A percentile compares a stretch with the other conserved stretches of the same genome.
phyloP scores from a whole-genome alignment of 2,888 invertebrate species.

The Cantharis rufa region DNA sequence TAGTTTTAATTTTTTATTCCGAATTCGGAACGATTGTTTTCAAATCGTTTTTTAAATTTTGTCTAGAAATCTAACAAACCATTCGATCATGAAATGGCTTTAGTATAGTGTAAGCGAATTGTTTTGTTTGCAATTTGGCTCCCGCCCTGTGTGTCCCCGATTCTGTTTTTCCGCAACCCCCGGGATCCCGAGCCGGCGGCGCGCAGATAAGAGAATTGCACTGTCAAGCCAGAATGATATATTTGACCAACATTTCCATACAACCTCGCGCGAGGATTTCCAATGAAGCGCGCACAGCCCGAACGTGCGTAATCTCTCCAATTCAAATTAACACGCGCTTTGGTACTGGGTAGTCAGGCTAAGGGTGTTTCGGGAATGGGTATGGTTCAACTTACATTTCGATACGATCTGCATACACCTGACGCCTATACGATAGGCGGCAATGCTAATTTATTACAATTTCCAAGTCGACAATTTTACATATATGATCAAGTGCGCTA shows the following conservation, averaged over 20 bases:
- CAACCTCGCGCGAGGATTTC: constrained; percentile 56
- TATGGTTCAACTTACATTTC: constrained; percentile 30
- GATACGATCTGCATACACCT: constrained; percentile 34
- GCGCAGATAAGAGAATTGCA: constrained; percentile 85
- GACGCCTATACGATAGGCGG: constrained; percentile 29
- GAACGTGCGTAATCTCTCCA: constrained; percentile 64
- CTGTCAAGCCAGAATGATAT: constrained; percentile 89
- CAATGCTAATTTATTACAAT: constrained; percentile 26
- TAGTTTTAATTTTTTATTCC: neutral
- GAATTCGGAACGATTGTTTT: neutral
- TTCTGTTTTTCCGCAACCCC: constrained; percentile 59
- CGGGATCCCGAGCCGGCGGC: constrained; percentile 59
- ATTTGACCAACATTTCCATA: constrained; percentile 90
- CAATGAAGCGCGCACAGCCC: constrained; percentile 52
- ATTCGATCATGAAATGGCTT: constrained; percentile 46
- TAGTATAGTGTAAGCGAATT: constrained; percentile 43
- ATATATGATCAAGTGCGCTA: constrained; percentile 11
- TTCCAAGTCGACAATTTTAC: constrained; percentile 22
- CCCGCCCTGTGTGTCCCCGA: constrained; percentile 51
- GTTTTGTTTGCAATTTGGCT: constrained; percentile 56
- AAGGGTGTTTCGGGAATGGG: constrained; percentile 26
- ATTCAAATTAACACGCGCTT: constrained; percentile 64
- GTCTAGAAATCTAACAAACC: constrained; percentile 38
- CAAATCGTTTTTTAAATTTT: constrained; percentile 13
- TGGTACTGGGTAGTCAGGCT: constrained; percentile 25